Evolutionary conservation across 1,140 invertebrate genomes (phyloP).

Genomic region (Heliothis subflexa): DNA sequence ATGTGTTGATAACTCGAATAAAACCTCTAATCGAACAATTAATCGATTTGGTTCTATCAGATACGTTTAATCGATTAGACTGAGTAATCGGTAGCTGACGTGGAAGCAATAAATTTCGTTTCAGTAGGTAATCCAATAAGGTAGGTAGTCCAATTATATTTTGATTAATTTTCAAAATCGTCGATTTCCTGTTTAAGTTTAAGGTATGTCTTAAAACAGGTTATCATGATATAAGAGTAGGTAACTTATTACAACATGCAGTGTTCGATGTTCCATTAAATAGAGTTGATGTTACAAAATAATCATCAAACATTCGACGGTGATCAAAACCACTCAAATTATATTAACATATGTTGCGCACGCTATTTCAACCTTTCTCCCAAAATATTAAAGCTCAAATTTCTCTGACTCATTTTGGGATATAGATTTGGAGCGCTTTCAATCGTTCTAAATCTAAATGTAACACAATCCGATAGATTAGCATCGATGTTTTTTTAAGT

Average conservation of each 20-base stretch:
- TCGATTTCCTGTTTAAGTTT: constrained; percentile 28
- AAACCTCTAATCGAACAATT: constrained; percentile 20
- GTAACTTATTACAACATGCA: constrained; percentile 38
- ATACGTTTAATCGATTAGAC: constrained; percentile 13
- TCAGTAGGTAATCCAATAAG: not conserved
- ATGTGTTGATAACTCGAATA: constrained; percentile 10
- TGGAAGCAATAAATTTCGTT: constrained; percentile 14
- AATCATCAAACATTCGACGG: constrained; percentile 25
- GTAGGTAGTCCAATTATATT: not conserved
- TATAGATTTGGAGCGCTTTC: not conserved
- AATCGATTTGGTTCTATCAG: constrained; percentile 14
- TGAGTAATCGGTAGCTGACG: constrained; percentile 2
- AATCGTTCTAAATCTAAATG: constrained; percentile 16
- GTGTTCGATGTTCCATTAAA: constrained; percentile 7
- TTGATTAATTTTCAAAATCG: constrained; percentile 34
- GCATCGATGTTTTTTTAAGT: constrained; percentile 1
- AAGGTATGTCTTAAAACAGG: constrained; percentile 2
- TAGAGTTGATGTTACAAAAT: constrained; percentile 34
- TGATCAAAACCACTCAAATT: not conserved
- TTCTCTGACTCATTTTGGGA: not conserved
- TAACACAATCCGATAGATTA: constrained; percentile 31
- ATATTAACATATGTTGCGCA: not conserved
- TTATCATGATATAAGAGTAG: constrained; percentile 41
- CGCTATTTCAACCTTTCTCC: not conserved
- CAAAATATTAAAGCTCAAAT: not conserved